Evolutionary conservation across 2,888 invertebrate genomes (phyloP), one percentile per base, ranked within the genome.

Genomic region (Caenorhabditis angaria): DNA sequence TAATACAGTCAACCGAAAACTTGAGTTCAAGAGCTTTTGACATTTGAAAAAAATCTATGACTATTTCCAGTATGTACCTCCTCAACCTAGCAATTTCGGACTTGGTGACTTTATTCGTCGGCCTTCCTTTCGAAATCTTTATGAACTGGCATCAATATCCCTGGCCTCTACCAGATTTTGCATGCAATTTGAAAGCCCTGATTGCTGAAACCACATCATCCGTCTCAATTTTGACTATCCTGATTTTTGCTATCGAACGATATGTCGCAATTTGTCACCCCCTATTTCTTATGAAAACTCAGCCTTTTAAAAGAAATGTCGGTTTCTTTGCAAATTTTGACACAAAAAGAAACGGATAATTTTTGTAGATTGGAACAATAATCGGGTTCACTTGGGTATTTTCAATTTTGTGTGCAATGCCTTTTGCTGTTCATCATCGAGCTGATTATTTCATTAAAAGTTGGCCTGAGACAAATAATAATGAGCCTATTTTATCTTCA

Each of bases 191-290:
- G 41, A 81, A 80, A 62, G 82, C 77, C 2, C 64, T 80, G 14
- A 70, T 80, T 29, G 75, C 79, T 0, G 82, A 83, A 59, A 83
- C 82, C 2, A 83, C 82, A 8, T 79, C 67, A 77, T 80, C 80
- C 1, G 82, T 83, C 0, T 80, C 82, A 0, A 77, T 78, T 20
- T 53, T 82, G 50, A 83, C 82, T 0, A 81, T 83, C 57, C 58
- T 82, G 3, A 55, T 80, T 20, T 83, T 83, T 53, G 77, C 80
- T 2, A 75, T 82, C 24, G 82, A 83, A 62, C 76, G 82, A 24
- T 83, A 83, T 51, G 68, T 83, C n/a, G 83, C 80, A 18, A 70
- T 83, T 12, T 82, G 81, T 58, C 81, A 82, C 57, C 76, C 81
- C 0, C 69, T 83, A 8, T 59, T 69, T 41, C 62, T 78, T 20